Conservation (phyloP, 2,888 invertebrate species). For the Oeneis ivallda region DNA sequence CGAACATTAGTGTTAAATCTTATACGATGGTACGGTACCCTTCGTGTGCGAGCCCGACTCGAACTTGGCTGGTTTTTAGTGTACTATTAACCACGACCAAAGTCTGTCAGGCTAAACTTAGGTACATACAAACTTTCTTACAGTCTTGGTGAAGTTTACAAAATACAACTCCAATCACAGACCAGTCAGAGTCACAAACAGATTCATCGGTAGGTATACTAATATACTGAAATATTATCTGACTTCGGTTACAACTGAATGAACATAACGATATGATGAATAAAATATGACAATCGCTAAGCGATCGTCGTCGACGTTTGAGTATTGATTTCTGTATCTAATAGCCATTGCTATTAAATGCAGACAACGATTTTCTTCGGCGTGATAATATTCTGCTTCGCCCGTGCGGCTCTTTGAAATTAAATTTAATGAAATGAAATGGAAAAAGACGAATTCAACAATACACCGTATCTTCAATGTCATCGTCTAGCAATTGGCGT, state of each 20-base stretch:
- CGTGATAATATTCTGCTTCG: background rate
- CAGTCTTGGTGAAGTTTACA: no score
- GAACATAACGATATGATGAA: background rate
- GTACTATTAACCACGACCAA: no score
- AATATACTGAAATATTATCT: background rate
- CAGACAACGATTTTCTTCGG: constrained; percentile 9
- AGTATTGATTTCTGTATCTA: constrained; percentile 17
- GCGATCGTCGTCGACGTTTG: background rate
- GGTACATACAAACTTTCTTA: no score
- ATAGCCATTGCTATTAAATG: constrained; percentile 10
- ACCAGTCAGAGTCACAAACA: no score
- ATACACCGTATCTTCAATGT: background rate
- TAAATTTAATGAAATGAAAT: background rate
- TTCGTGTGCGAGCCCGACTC: no score
- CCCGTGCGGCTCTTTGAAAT: background rate
- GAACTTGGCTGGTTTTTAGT: no score
- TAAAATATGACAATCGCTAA: background rate
- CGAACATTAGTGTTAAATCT: no score
- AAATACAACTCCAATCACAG: no score
- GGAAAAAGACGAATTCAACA: constrained; percentile 1
- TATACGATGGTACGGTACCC: no score
- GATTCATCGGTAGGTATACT: no score
- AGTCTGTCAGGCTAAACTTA: no score
- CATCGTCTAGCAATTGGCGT: background rate
- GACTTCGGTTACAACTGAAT: background rate